phyloP scores from a whole-genome alignment of 2,888 invertebrate genomes.

The Andricus quercusramuli region DNA sequence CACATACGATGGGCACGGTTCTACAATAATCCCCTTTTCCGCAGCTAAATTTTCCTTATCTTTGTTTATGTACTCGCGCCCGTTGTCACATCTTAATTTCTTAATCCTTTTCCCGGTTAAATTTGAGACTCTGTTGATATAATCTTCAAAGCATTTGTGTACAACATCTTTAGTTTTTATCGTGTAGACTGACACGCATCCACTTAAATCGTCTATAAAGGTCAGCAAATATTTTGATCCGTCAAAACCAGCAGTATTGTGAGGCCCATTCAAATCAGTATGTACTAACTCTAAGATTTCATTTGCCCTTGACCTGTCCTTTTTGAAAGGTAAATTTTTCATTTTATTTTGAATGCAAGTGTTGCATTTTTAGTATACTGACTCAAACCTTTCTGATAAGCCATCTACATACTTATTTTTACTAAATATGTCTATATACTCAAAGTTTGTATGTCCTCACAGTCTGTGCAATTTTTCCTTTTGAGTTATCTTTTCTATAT shows the following conservation, averaged over 20 bases:
- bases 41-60: too few relatives aligned
- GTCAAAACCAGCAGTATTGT: not conserved
- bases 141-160: constrained; percentile 31
- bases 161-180: constrained; percentile 15
- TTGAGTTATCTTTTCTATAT: not conserved
- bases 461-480: constrained; percentile 44
- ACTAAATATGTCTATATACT: constrained; percentile 22
- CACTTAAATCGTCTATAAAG: too few relatives aligned
- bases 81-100: constrained; percentile 37
- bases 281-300: constrained; percentile 14
- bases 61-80: not conserved
- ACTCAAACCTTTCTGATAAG: constrained; percentile 6
- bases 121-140: constrained; percentile 32
- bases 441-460: constrained; percentile 36
- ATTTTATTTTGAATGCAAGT: constrained; percentile 49
- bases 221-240: too few relatives aligned
- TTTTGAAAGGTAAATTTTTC: constrained; percentile 9
- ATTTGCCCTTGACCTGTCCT: too few relatives aligned
- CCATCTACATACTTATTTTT: constrained; percentile 29
- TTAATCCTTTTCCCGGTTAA: constrained; percentile 20
- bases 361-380: constrained; percentile 36
- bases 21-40: not conserved
- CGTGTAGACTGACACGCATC: not conserved
- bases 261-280: constrained; percentile 43
- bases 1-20: too few relatives aligned